Conservation (phyloP, 1,140 invertebrate genomes). For the Brachystomella parvula region DNA sequence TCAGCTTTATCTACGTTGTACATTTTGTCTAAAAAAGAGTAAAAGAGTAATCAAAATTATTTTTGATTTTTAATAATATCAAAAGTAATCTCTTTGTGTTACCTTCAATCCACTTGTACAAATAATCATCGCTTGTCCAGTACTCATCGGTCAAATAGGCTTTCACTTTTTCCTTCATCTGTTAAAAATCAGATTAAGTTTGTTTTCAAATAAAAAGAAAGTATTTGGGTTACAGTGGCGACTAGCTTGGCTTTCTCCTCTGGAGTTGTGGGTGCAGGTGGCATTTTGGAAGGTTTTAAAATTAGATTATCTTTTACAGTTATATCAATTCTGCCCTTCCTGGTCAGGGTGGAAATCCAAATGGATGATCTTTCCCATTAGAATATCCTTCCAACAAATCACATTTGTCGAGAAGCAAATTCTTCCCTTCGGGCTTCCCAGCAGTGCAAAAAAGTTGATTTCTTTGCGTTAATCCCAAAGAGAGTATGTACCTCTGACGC, state of each 20-base stretch:
- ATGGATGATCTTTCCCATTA: no score
- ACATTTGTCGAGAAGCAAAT: no score
- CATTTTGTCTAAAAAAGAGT: conserved; percentile 5
- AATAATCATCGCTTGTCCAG: conserved; percentile 2
- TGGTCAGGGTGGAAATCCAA: no score
- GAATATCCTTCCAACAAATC: no score
- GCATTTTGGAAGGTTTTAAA: not conserved
- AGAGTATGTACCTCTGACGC: no score
- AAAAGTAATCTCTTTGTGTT: not conserved
- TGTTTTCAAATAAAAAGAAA: not conserved
- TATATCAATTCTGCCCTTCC: no score
- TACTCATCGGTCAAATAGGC: not conserved
- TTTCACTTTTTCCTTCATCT: not conserved
- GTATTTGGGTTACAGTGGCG: not conserved
- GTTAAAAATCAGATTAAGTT: not conserved
- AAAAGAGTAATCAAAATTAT: not conserved
- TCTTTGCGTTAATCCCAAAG: no score
- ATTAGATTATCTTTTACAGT: no score
- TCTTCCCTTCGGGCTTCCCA: no score
- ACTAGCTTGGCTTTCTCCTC: conserved; percentile 1
- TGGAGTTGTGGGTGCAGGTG: not conserved
- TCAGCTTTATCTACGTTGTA: conserved; percentile 13
- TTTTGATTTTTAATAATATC: not conserved
- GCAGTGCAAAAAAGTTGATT: no score
- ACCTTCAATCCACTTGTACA: conserved; percentile 6